These are phyloP conservation scores for Bergia puertoricense DNA, from an alignment of 92 coral and sea anemone genomes.

Conservation along the genomic window DNA sequence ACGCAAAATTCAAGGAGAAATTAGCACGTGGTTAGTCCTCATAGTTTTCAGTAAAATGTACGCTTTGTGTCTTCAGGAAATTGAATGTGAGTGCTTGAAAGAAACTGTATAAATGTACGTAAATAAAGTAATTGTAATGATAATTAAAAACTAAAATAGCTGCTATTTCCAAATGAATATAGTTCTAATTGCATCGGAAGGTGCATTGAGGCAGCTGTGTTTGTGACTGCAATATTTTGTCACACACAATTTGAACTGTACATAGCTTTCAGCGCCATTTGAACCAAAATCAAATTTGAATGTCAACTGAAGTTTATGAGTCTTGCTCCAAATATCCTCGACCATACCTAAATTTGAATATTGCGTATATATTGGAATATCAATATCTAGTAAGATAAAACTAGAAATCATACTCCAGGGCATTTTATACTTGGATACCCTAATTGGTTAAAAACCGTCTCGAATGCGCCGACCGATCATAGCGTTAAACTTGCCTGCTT, in stretches of 20 bases:
- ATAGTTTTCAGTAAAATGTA: constrained; percentile 16
- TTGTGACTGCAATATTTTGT: background rate
- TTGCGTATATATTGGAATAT: background rate
- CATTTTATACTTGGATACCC: too few relatives aligned
- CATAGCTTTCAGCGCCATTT: background rate
- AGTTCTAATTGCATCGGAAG: constrained; percentile 27
- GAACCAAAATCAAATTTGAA: background rate
- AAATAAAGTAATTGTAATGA: constrained; percentile 5
- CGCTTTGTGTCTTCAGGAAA: constrained; percentile 22
- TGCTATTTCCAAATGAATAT: constrained; percentile 12
- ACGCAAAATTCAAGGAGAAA: background rate
- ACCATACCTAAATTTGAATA: background rate
- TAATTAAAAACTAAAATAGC: constrained; percentile 13
- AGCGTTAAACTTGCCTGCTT: too few relatives aligned
- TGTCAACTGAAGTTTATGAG: background rate
- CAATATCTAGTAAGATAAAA: too few relatives aligned
- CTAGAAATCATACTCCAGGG: too few relatives aligned
- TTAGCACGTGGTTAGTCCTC: background rate
- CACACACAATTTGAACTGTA: background rate
- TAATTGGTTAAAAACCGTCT: too few relatives aligned
- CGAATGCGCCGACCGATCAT: too few relatives aligned
- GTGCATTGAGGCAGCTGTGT: background rate
- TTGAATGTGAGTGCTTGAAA: constrained; percentile 11
- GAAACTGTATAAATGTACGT: constrained; percentile 31
- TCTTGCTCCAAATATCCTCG: background rate